Conservation (phyloP, 2,797 vertebrate species). For the Pempheris klunzingeri region DNA sequence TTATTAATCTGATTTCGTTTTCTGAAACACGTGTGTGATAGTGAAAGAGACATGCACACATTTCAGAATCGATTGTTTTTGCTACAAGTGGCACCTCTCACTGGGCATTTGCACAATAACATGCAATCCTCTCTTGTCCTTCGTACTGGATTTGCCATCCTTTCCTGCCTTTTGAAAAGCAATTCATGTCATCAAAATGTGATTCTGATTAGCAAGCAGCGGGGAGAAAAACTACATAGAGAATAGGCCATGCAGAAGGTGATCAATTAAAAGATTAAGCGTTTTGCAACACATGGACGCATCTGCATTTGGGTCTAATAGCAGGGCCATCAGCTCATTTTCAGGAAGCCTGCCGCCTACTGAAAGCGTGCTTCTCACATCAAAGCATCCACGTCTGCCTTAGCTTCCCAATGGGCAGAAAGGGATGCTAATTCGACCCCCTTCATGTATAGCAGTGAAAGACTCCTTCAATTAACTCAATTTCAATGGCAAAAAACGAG, state of each 20-base stretch:
- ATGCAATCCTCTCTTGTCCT: slow-evolving; percentile 32
- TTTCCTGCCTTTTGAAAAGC: slow-evolving; percentile 76
- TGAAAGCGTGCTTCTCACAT: slow-evolving; percentile 92
- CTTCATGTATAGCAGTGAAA: slow-evolving; percentile 96
- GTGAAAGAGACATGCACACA: neutral
- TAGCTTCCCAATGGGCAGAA: slow-evolving; percentile 92
- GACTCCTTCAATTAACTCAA: slow-evolving; percentile 99
- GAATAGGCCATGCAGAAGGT: slow-evolving; percentile 89
- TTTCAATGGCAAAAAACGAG: slow-evolving; percentile 92
- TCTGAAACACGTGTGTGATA: no score
- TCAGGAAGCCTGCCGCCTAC: slow-evolving; percentile 90
- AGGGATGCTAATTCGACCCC: slow-evolving; percentile 97
- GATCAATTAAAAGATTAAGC: slow-evolving; percentile 99
- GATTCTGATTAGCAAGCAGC: slow-evolving; percentile 78
- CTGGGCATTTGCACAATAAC: slow-evolving; percentile 56
- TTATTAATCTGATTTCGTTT: neutral
- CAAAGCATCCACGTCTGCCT: slow-evolving; percentile 91
- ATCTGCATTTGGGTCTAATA: slow-evolving; percentile 94
- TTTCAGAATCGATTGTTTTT: slow-evolving; percentile 33
- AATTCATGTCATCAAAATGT: slow-evolving; percentile 80
- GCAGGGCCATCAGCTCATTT: slow-evolving; percentile 99
- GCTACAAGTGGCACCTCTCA: slow-evolving; percentile 27
- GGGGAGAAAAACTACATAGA: slow-evolving; percentile 51
- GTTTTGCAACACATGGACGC: slow-evolving; percentile 93
- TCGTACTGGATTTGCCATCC: slow-evolving; percentile 47